Evolutionary conservation across 2,888 invertebrate genomes (phyloP).

Genomic region (Maniola hyperantus): DNA sequence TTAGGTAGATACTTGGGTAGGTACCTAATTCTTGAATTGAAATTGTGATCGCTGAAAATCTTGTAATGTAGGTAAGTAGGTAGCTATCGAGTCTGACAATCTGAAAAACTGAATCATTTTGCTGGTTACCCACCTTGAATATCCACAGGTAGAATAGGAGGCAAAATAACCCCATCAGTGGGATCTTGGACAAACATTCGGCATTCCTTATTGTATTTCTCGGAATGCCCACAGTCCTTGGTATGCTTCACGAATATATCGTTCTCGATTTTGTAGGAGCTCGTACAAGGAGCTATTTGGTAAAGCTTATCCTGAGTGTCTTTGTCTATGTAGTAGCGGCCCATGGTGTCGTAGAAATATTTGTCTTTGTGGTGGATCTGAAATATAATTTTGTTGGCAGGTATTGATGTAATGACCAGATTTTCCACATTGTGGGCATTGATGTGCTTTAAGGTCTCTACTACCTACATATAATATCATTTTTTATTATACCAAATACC

Average conservation of each 20-base stretch:
- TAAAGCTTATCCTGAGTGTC: conserved; percentile 51
- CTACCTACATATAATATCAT: no score
- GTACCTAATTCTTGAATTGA: no score
- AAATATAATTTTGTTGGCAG: conserved; percentile 12
- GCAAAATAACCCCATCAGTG: conserved; percentile 48
- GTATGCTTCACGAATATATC: conserved; percentile 49
- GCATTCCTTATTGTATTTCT: conserved; percentile 47
- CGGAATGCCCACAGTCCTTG: conserved; percentile 59
- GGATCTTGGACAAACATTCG: conserved; percentile 48
- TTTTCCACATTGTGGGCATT: neutral
- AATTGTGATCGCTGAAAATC: no score
- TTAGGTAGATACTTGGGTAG: no score
- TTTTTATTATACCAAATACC: no score
- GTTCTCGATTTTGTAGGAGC: conserved; percentile 52
- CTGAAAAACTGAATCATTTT: no score
- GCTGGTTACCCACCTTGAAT: conserved; percentile 47
- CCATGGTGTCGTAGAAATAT: conserved; percentile 58
- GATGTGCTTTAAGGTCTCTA: neutral
- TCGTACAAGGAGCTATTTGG: conserved; percentile 59
- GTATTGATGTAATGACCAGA: neutral
- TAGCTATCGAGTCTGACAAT: no score
- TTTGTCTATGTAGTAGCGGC: conserved; percentile 50
- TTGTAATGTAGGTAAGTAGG: no score
- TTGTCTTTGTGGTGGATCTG: conserved; percentile 47
- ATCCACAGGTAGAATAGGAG: conserved; percentile 47